Evolutionary conservation across 2,113 vertebrate species (phyloP), one percentile per base, ranked within the genome.

Genomic region (Cheilinus undulatus): DNA sequence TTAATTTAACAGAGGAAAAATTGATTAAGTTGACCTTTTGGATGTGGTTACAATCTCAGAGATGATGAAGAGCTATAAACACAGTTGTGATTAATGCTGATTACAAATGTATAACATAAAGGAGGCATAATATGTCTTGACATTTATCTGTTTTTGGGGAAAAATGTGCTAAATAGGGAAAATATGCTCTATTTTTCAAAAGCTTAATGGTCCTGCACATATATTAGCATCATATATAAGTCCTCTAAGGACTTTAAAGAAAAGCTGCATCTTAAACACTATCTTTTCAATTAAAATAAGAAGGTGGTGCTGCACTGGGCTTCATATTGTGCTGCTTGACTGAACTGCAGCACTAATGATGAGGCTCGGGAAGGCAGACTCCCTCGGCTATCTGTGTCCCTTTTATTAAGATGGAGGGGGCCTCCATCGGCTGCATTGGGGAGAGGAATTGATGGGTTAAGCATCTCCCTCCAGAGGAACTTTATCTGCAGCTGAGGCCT

Each of bases 401-500:
- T 86, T 77, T 87, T 83, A 89, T 86, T 78, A 80, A 83, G 82
- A 88, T 54, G 68, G 71, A 85, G 79, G 54, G 42, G 28, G 67
- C 30, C 62, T 23, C 68, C 74, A 83, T n/a, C 24, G 53, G 80
- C 86, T 79, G 58, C 24, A 26, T 50, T 6, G 24, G 68, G 84
- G 70, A 78, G 62, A 71, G 62, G 68, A 80, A 70, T 36, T 53
- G 68, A 82, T 78, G 73, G 83, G 81, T 84, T 84, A 87, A 86
- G 73, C 77, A 71, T 85, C 73, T 84, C 75, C 52, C 80, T 86
- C 73, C 57, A 63, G 84, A 87, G 73, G 57, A 85, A 65, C 73
- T 78, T 88, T 74, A 86, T 84, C 67, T 66, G 54, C 17, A n/a
- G 67, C 72, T 76, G 54, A 64, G 76, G 74, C 62, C 26, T 69